Evolutionary conservation across 2,888 invertebrate genomes (phyloP).

Genomic region (Dysmachus trigonus): DNA sequence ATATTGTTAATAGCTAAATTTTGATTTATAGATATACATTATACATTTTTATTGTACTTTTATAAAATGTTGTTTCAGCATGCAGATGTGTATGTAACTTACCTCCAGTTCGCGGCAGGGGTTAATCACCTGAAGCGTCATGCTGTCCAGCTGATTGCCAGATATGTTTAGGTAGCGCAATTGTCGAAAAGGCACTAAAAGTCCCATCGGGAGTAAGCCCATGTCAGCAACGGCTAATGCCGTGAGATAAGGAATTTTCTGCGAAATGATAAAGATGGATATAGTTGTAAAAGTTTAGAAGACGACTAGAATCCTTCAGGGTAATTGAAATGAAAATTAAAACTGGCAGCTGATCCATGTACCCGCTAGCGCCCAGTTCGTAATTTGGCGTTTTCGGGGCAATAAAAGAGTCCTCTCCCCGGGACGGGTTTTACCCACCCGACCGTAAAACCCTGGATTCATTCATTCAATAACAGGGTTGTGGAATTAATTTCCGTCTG

Average conservation of each 20-base stretch:
- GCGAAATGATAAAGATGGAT: slow-evolving; percentile 45
- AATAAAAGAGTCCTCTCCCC: background rate
- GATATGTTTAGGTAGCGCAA: slow-evolving; percentile 77
- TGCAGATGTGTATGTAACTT: too few species aligned
- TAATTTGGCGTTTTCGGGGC: background rate
- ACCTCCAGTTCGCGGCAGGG: slow-evolving; percentile 63
- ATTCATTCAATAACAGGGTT: background rate
- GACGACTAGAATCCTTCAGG: background rate
- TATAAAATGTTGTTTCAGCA: background rate
- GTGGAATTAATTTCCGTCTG: slow-evolving; percentile 6
- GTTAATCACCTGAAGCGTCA: slow-evolving; percentile 63
- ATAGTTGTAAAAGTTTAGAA: background rate
- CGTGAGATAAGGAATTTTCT: slow-evolving; percentile 62
- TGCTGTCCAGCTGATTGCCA: slow-evolving; percentile 72
- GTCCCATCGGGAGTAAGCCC: slow-evolving; percentile 62
- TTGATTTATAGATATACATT: too few species aligned
- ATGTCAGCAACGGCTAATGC: slow-evolving; percentile 64
- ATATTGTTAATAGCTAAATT: too few species aligned
- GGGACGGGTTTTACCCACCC: background rate
- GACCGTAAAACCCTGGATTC: background rate
- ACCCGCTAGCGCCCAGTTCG: background rate
- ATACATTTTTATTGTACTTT: too few species aligned
- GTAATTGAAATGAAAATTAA: slow-evolving; percentile 30
- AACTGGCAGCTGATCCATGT: background rate
- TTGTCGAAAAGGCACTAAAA: slow-evolving; percentile 64